Evolutionary conservation across 2,797 vertebrate species (phyloP).

Genomic region (Chloroceryle inda): DNA sequence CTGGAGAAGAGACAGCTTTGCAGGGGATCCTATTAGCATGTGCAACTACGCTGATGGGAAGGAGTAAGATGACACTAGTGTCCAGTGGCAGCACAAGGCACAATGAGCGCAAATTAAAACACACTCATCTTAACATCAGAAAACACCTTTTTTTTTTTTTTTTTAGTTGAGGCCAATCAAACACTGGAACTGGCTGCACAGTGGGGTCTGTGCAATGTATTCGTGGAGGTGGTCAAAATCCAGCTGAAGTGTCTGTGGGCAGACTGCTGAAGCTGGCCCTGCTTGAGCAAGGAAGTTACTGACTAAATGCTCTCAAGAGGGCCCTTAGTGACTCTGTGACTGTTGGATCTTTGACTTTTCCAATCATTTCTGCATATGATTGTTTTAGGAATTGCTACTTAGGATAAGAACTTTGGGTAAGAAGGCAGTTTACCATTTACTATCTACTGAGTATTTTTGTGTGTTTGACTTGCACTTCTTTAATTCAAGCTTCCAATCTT

Average conservation of each 20-base stretch:
- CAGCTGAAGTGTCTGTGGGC: no score
- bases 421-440: not conserved
- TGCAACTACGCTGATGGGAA: not conserved
- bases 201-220: not conserved
- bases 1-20: not conserved
- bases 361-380: not conserved
- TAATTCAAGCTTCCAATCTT: not conserved
- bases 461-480: not conserved
- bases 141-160: not conserved
- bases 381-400: not conserved
- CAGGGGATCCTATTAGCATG: fast-evolving
- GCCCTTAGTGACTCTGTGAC: not conserved
- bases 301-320: not conserved
- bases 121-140: fast-evolving
- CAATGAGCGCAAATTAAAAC: not conserved
- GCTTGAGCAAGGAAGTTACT: not conserved
- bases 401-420: not conserved
- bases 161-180: not conserved
- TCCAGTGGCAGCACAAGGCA: not conserved
- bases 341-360: not conserved
- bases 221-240: not conserved
- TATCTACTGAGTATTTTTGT: not conserved
- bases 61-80: not conserved
- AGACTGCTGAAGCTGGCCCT: not conserved
- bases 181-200: not conserved